Evolutionary conservation across 1,140 invertebrate genomes (phyloP).

Genomic region (Aphaenogaster rudis): DNA sequence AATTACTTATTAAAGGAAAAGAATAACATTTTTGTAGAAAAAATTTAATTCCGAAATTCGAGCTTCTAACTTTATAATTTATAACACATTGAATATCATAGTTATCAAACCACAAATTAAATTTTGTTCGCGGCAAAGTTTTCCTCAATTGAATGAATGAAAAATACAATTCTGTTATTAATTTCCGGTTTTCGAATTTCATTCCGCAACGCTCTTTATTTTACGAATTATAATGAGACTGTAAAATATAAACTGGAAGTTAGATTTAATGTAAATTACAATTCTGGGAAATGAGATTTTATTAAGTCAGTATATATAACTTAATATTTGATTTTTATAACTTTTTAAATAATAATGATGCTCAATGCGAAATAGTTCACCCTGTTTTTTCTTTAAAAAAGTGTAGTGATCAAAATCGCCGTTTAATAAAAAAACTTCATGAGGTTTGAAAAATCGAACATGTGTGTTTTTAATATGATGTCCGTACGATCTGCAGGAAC

Average conservation of each 20-base stretch:
- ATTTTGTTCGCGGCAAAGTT: neutral
- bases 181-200: neutral
- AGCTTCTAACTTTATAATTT: slow-evolving; percentile 2
- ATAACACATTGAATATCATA: neutral
- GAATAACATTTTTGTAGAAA: neutral
- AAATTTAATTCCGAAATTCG: neutral
- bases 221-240: neutral
- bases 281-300: neutral
- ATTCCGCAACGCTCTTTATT: neutral
- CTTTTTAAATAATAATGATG: neutral
- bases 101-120: slow-evolving; percentile 36
- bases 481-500: neutral
- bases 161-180: slow-evolving; percentile 27
- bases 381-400: neutral
- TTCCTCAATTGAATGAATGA: neutral
- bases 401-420: neutral
- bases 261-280: neutral
- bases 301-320: neutral
- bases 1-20: neutral
- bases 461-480: neutral
- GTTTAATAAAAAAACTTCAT: neutral
- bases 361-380: neutral
- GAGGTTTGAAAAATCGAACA: slow-evolving; percentile 7
- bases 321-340: neutral
- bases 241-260: neutral